Evolutionary conservation across 2,888 invertebrate genomes (phyloP).

Genomic region (Hofmannophila pseudospretella): DNA sequence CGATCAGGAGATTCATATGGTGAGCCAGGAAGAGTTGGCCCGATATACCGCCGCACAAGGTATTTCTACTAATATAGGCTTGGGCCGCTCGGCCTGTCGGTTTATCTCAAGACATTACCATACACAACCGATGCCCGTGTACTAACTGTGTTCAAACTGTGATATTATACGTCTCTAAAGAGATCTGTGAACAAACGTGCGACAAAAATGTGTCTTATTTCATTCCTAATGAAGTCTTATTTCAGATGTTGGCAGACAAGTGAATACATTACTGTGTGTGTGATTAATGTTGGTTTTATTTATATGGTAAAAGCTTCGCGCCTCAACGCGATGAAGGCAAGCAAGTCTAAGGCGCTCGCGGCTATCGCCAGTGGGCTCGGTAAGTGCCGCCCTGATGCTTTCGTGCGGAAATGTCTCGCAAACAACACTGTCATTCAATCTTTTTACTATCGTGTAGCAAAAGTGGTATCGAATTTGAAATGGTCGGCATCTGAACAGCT

Average conservation of each 20-base stretch:
- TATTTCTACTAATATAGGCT: constrained; percentile 78
- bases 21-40: constrained; percentile 91
- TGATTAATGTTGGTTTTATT: constrained; percentile 79
- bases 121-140: constrained; percentile 44
- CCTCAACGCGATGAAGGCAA: constrained; percentile 82
- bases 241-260: constrained; percentile 63
- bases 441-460: too few relatives aligned
- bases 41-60: constrained; percentile 90
- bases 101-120: constrained; percentile 43
- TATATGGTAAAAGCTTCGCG: constrained; percentile 82
- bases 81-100: constrained; percentile 43
- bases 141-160: constrained; percentile 53
- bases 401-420: constrained; percentile 26
- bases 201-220: constrained; percentile 33
- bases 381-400: constrained; percentile 80
- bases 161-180: constrained; percentile 25
- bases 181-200: constrained; percentile 13
- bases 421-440: too few relatives aligned
- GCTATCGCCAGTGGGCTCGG: constrained; percentile 94
- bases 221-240: constrained; percentile 70
- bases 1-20: constrained; percentile 89
- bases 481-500: too few relatives aligned
- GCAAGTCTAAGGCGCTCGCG: constrained; percentile 92
- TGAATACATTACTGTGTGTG: constrained; percentile 68
- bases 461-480: too few relatives aligned